Evolutionary conservation across 2,888 invertebrate species (phyloP).

Genomic region (Lordiphosa andalusiaca): DNA sequence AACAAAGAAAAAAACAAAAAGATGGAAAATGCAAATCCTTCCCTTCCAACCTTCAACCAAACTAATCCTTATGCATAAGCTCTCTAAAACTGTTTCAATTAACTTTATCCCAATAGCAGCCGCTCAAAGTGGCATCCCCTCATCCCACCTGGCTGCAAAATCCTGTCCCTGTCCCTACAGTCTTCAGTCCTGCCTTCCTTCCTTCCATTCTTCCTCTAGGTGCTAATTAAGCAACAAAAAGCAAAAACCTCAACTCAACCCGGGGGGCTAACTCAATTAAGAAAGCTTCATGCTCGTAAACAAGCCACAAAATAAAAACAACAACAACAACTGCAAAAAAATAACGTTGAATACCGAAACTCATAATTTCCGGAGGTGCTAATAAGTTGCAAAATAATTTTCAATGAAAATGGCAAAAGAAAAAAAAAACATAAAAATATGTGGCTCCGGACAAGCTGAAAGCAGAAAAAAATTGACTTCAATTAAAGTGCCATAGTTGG

Average conservation of each 20-base stretch:
- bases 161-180: conserved; percentile 13
- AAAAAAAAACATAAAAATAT: conserved; percentile 13
- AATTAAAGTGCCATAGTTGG: conserved; percentile 72
- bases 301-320: conserved; percentile 44
- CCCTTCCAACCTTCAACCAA: not conserved
- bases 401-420: conserved; percentile 51
- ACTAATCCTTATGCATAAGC: not conserved
- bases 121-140: conserved; percentile 3
- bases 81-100: conserved; percentile 51
- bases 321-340: conserved; percentile 1
- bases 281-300: conserved; percentile 37
- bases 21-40: too few species aligned
- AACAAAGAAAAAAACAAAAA: too few species aligned
- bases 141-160: conserved; percentile 10
- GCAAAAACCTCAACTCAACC: conserved; percentile 25
- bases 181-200: not conserved
- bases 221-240: conserved; percentile 64
- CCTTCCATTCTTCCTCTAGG: conserved; percentile 36
- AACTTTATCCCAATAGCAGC: conserved; percentile 37
- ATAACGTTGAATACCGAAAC: conserved; percentile 40
- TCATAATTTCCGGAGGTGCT: conserved; percentile 74
- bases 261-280: conserved; percentile 60
- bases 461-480: conserved; percentile 68
- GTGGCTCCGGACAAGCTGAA: conserved; percentile 40
- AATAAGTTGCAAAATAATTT: conserved; percentile 73